Conservation (phyloP, 1,140 invertebrate genomes). For the Chelonus insularis region DNA sequence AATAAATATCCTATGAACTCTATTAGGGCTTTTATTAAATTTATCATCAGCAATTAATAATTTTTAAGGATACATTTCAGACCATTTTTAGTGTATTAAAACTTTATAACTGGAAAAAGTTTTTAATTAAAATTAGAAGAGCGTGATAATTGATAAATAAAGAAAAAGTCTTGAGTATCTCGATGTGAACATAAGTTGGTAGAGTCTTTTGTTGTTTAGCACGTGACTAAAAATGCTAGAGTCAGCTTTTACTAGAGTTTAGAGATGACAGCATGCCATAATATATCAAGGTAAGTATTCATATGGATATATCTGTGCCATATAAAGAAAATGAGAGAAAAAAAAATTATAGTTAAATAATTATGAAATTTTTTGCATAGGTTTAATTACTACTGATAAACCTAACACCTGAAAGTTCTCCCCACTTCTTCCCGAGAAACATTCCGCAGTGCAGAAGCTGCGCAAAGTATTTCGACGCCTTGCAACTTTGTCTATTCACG, state of each 20-base stretch:
- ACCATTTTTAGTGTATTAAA: background rate
- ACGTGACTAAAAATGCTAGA: conserved; percentile 28
- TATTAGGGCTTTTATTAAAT: too few species aligned
- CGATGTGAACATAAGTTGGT: conserved; percentile 5
- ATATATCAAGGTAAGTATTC: background rate
- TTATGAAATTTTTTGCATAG: too few species aligned
- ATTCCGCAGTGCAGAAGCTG: conserved; percentile 16
- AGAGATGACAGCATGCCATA: background rate
- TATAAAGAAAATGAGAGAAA: too few species aligned
- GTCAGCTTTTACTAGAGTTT: conserved; percentile 16
- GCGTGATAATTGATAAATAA: conserved; percentile 7
- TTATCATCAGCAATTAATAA: too few species aligned
- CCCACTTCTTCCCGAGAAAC: background rate
- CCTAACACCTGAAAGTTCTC: background rate
- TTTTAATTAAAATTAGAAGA: conserved; percentile 1
- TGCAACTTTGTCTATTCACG: conserved; percentile 8
- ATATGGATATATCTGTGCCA: too few species aligned
- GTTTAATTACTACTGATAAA: too few species aligned
- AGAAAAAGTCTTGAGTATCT: background rate
- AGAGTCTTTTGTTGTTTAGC: conserved; percentile 10
- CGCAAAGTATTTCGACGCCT: conserved; percentile 3
- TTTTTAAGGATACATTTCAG: too few species aligned
- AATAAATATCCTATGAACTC: too few species aligned
- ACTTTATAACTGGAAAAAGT: background rate
- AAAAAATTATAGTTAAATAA: too few species aligned